Percentiles rank a stretch among this genome's conserved stretches.
These are phyloP conservation scores for Tiaroga cobitis DNA, from an alignment of 2,797 vertebrate genomes.

Conservation along the genomic window DNA sequence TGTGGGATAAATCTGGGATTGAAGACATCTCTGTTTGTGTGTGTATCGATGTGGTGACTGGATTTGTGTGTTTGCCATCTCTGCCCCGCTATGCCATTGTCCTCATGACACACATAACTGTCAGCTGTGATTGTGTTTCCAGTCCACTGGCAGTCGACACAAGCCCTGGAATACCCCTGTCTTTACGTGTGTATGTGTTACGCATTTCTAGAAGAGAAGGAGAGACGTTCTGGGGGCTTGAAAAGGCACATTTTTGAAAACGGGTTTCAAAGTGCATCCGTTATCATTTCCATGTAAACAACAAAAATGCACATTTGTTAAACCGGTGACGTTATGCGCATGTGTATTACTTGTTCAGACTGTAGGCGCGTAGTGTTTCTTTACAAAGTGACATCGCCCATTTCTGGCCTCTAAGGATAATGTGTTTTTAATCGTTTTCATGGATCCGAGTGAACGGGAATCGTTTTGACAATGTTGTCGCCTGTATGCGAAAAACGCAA, in stretches of 20 bases:
- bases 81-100: slow-evolving; percentile 55
- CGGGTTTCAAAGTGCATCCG: too few species aligned
- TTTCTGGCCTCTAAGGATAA: background rate
- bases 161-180: slow-evolving; percentile 39
- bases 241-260: too few species aligned
- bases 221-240: too few species aligned
- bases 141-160: slow-evolving; percentile 62
- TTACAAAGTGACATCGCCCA: background rate
- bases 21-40: slow-evolving; percentile 17
- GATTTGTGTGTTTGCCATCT: slow-evolving; percentile 43
- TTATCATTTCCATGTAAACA: background rate
- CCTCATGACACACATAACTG: slow-evolving; percentile 74
- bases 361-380: background rate
- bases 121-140: slow-evolving; percentile 71
- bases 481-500: background rate
- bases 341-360: background rate
- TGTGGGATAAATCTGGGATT: slow-evolving; percentile 30
- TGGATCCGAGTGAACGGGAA: background rate
- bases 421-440: background rate
- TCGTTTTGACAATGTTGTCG: background rate
- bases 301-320: background rate
- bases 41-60: slow-evolving; percentile 6
- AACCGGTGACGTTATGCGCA: background rate
- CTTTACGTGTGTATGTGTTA: background rate
- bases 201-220: background rate